Conservation (phyloP, 2,888 invertebrate genomes). For the Ormyrus rosae region DNA sequence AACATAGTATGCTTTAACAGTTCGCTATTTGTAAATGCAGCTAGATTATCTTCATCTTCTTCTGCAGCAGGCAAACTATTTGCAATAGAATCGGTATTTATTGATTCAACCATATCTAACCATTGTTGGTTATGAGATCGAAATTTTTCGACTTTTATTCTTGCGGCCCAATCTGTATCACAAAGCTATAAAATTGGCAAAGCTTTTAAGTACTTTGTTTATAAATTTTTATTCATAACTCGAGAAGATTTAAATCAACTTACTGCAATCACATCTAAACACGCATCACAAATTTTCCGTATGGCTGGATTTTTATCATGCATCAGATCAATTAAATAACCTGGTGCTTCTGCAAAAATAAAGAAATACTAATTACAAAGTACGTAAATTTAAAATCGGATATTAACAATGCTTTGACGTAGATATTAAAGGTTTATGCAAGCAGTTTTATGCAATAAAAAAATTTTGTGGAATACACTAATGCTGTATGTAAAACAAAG, state of each 20-base stretch:
- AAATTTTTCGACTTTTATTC: conserved; percentile 96
- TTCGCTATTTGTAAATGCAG: conserved; percentile 86
- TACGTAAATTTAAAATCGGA: background rate
- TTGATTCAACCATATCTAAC: conserved; percentile 95
- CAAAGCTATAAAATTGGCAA: conserved; percentile 78
- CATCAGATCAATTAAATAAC: conserved; percentile 97
- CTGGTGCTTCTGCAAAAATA: conserved; percentile 87
- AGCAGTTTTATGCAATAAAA: background rate
- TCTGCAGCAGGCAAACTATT: conserved; percentile 69
- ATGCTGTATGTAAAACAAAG: background rate
- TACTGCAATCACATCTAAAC: conserved; percentile 95
- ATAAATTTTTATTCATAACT: background rate
- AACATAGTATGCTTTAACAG: conserved; percentile 80
- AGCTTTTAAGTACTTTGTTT: background rate
- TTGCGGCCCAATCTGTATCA: conserved; percentile 93
- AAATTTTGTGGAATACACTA: background rate
- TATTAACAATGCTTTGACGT: conserved; percentile 3
- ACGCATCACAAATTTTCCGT: conserved; percentile 94
- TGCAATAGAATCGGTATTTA: conserved; percentile 77
- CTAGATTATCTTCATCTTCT: conserved; percentile 81
- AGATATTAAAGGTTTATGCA: background rate
- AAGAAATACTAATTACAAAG: background rate
- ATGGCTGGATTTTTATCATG: conserved; percentile 97
- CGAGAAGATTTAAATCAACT: conserved; percentile 64
- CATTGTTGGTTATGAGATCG: conserved; percentile 99